Conservation (phyloP, 1,140 invertebrate species). For the Holotrichia oblita region DNA sequence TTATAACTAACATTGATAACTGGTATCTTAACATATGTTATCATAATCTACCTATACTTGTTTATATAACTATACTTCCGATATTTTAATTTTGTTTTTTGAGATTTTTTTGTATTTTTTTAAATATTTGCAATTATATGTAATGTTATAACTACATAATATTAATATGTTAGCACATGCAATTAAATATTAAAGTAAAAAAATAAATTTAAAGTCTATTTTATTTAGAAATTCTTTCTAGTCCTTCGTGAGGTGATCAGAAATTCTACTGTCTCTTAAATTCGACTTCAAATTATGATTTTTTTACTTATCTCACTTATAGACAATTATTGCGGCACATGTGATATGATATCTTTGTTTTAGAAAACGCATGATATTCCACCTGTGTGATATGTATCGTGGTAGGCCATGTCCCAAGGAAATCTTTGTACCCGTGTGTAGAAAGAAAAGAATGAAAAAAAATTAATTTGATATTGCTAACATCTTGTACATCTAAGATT, state of each 20-base stretch:
- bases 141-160: neutral
- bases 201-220: slow-evolving; percentile 29
- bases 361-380: slow-evolving; percentile 5
- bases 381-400: slow-evolving; percentile 54
- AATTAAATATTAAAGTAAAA: slow-evolving; percentile 15
- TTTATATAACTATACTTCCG: slow-evolving; percentile 23
- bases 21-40: neutral
- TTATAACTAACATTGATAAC: slow-evolving; percentile 4
- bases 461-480: neutral
- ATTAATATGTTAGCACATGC: neutral
- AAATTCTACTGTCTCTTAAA: slow-evolving; percentile 51
- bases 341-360: slow-evolving; percentile 49
- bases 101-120: neutral
- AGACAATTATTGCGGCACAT: slow-evolving; percentile 54
- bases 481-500: slow-evolving; percentile 6
- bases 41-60: neutral
- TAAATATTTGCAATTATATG: neutral
- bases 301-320: slow-evolving; percentile 41
- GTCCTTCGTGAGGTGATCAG: neutral
- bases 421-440: slow-evolving; percentile 42
- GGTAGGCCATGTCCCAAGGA: slow-evolving; percentile 39
- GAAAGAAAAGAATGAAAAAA: slow-evolving; percentile 31
- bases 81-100: slow-evolving; percentile 15
- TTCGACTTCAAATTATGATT: slow-evolving; percentile 23
- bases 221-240: neutral